Conservation (phyloP, 2,797 vertebrate genomes). For the Tapirus indicus region DNA sequence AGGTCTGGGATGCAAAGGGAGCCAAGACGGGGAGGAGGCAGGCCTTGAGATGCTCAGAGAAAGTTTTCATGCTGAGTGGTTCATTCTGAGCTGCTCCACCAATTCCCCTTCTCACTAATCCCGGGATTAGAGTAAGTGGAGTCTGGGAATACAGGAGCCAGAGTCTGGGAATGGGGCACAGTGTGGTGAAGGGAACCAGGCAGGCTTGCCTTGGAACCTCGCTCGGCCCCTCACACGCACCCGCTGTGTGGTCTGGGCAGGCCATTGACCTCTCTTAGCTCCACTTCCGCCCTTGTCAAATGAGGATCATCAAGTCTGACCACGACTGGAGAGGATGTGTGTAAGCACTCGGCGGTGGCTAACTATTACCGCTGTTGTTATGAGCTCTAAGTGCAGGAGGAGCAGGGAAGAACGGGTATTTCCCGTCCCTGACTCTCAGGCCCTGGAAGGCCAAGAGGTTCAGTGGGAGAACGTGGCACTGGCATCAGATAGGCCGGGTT, state of each 20-base stretch:
- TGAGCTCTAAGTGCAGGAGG: not conserved
- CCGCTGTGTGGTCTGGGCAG: not conserved
- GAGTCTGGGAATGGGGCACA: not conserved
- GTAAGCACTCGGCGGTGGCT: not conserved
- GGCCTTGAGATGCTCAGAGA: not conserved
- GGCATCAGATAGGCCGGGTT: not conserved
- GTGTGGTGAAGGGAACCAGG: not conserved
- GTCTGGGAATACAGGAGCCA: not conserved
- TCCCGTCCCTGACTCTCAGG: not conserved
- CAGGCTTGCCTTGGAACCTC: not conserved
- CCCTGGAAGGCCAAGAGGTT: not conserved
- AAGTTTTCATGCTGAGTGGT: conserved; percentile 36
- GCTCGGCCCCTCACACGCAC: not conserved
- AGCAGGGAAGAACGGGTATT: not conserved
- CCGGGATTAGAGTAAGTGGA: conserved; percentile 60
- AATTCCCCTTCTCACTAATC: conserved; percentile 54
- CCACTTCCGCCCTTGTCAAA: not conserved
- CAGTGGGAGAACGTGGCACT: not conserved
- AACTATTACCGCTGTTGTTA: accelerated
- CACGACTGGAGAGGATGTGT: not conserved
- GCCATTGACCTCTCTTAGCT: not conserved
- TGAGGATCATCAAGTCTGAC: not conserved
- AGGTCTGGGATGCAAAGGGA: not conserved
- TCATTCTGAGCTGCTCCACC: not conserved
- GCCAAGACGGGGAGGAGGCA: accelerated